Base-by-base conservation (phyloP, 2,888 invertebrate genomes). In the Melikaiella ostensackeni region DNA sequence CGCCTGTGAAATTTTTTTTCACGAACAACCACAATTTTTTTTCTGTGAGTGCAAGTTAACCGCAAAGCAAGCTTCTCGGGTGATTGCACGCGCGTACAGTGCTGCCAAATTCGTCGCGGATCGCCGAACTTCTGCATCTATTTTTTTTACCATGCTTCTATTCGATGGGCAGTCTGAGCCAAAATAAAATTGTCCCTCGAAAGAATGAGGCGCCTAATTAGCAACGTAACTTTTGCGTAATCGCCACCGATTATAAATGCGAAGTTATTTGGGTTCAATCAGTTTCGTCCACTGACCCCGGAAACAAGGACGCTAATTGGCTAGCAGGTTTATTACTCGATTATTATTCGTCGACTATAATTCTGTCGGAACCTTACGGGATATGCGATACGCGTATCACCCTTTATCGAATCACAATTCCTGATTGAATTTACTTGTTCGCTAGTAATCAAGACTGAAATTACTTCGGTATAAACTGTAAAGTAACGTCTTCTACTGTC, bases 151-250 rank as follows among this genome's bases (percentile, higher is more conserved):
- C 35, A 7, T 64, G 35, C 16, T 61, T 75, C 81, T 78, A 78
- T 78, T 75, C n/a, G 63, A 62, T 13, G 64, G 74, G 59, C 77
- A 70, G 24, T 73, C 30, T 57, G 75, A 62, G 76, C 74, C 78
- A 77, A 80, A 80, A 80, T 75, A 78, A 80, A 79, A 80, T 76
- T 19, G n/a, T 27, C 77, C 75, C 77, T 76, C 75, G 78, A 75
- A 77, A 78, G 78, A 74, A 78, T 57, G 75, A 70, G 27, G 35
- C 73, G 57, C 61, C 75, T 76, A 78, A 80, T 77, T 79, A 73
- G 50, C 77, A 75, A 61, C 57, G 76, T 76, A 24, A 76, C 76
- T 76, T 79, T 77, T 79, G 75, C 79, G 73, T 76, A 78, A 78
- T 75, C 77, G 77, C 74, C 70, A 78, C 75, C 73, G 16, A 64